Percentiles rank a stretch among this genome's conserved stretches.
These are phyloP conservation scores for Sylvietta virens DNA, from an alignment of 2,113 vertebrate genomes.

Conservation along the genomic window DNA sequence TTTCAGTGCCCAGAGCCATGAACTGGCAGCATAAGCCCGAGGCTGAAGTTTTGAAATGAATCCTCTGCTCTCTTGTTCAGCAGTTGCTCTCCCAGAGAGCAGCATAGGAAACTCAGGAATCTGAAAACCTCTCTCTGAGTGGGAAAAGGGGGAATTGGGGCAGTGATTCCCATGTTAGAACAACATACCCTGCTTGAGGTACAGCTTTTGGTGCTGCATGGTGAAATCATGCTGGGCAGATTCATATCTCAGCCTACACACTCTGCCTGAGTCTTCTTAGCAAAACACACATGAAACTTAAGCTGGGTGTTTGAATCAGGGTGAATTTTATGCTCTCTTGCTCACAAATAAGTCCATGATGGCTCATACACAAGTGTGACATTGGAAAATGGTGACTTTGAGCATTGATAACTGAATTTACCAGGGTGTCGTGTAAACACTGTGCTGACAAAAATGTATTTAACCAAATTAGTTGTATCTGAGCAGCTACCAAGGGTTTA, in stretches of 20 bases:
- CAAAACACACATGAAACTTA: not conserved
- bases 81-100: not conserved
- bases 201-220: not conserved
- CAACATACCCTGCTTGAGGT: not conserved
- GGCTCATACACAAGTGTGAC: not conserved
- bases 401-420: not conserved
- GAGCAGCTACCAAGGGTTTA: not conserved
- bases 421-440: not conserved
- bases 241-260: fast-evolving
- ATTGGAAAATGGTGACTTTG: not conserved
- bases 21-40: not conserved
- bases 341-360: not conserved
- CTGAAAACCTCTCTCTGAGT: not conserved
- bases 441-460: not conserved
- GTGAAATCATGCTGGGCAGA: not conserved
- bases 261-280: not conserved
- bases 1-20: not conserved
- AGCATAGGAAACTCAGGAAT: not conserved
- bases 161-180: not conserved
- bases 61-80: not conserved
- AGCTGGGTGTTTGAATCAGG: not conserved
- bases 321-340: not conserved
- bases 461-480: not conserved
- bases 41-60: not conserved
- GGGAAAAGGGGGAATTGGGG: not conserved